These are phyloP conservation scores for Iselma pallidipennis DNA, from an alignment of 2,888 invertebrate species.

Conservation along the genomic window DNA sequence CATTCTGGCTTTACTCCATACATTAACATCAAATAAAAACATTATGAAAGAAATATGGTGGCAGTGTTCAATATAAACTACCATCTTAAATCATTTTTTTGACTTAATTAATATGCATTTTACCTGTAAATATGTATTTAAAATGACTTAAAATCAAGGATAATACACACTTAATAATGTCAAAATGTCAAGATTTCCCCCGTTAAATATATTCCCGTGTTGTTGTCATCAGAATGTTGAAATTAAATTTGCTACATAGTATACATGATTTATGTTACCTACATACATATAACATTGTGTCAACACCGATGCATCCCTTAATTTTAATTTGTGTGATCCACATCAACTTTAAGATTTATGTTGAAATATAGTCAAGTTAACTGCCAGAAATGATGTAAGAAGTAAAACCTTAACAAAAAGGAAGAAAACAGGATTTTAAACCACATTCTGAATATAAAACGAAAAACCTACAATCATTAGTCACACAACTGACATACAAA, in stretches of 20 bases:
- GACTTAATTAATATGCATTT: background rate
- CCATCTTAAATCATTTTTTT: background rate
- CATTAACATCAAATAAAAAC: background rate
- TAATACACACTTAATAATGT: background rate
- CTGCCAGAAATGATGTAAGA: background rate
- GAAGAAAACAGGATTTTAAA: background rate
- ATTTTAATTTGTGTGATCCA: too few relatives aligned
- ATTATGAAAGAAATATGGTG: background rate
- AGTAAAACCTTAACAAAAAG: background rate
- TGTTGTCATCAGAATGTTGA: background rate
- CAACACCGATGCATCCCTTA: too few relatives aligned
- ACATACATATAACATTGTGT: too few relatives aligned
- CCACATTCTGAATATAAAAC: too few relatives aligned
- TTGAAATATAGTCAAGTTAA: background rate
- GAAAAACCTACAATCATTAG: too few relatives aligned
- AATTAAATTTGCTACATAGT: background rate
- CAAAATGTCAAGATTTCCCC: background rate
- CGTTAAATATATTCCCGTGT: background rate
- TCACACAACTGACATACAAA: too few relatives aligned
- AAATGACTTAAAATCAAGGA: background rate
- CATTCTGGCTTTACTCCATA: background rate
- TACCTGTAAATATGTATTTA: background rate
- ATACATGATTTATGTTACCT: background rate
- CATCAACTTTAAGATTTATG: background rate
- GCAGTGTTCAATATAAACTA: background rate